Evolutionary conservation across 2,888 invertebrate genomes (phyloP).

Genomic region (Plutella xylostella): DNA sequence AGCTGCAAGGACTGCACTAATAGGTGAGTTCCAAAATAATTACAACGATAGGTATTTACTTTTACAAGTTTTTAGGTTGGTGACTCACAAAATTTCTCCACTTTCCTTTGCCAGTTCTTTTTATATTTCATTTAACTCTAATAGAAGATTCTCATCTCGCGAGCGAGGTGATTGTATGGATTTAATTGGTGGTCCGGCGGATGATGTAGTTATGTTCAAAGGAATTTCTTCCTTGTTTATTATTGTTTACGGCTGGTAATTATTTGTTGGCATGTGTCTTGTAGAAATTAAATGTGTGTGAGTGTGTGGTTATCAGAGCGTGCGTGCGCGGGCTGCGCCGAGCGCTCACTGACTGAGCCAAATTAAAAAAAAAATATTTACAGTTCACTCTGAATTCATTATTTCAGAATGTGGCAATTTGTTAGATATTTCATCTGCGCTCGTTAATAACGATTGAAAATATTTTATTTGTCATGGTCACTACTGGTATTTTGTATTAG

Average conservation of each 20-base stretch:
- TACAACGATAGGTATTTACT: too few relatives aligned
- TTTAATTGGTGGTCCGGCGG: constrained; percentile 44
- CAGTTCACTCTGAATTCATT: constrained; percentile 38
- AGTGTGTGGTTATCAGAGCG: constrained; percentile 54
- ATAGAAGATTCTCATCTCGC: constrained; percentile 35
- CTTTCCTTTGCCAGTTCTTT: constrained; percentile 42
- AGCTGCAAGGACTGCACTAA: constrained; percentile 57
- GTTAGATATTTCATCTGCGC: neutral
- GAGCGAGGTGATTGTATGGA: constrained; percentile 38
- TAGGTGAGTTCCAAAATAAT: constrained; percentile 6
- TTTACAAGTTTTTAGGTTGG: too few relatives aligned
- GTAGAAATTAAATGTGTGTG: constrained; percentile 61
- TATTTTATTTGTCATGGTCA: too few relatives aligned
- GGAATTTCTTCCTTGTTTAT: constrained; percentile 38
- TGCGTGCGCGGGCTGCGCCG: constrained; percentile 45
- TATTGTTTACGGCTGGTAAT: constrained; percentile 35
- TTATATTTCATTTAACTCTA: constrained; percentile 48
- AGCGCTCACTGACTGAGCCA: constrained; percentile 50
- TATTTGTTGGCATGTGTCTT: constrained; percentile 26
- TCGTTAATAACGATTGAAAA: neutral
- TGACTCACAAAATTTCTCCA: constrained; percentile 58
- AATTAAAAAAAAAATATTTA: constrained; percentile 52
- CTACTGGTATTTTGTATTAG: too few relatives aligned
- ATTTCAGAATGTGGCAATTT: constrained; percentile 21
- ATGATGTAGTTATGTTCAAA: constrained; percentile 21